A percentile compares a stretch with the other conserved stretches of the same genome.
These are phyloP conservation scores for Sminthurides aquaticus DNA, from an alignment of 2,888 invertebrate genomes.

Conservation along the genomic window DNA sequence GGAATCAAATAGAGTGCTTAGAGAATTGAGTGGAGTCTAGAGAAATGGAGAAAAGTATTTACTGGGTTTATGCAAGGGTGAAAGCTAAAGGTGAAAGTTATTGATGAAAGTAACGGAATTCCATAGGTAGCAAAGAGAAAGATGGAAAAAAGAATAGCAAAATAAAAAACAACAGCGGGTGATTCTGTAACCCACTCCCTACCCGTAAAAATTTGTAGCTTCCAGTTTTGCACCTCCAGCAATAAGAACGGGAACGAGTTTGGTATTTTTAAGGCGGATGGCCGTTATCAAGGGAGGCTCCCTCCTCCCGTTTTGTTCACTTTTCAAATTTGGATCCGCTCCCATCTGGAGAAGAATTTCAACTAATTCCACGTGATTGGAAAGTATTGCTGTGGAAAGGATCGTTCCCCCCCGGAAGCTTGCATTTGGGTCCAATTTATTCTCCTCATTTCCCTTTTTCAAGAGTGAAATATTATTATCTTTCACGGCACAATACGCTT, in stretches of 20 bases:
- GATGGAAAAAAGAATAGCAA: not conserved
- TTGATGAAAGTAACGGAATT: constrained; percentile 1
- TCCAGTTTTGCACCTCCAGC: constrained; percentile 28
- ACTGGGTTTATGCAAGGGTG: too few species aligned
- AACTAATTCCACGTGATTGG: constrained; percentile 24
- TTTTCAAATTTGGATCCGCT: constrained; percentile 36
- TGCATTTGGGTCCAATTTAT: constrained; percentile 26
- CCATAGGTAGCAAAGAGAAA: not conserved
- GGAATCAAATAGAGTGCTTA: too few species aligned
- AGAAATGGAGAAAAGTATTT: too few species aligned
- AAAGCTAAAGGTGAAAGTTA: not conserved
- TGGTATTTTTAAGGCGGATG: constrained; percentile 28
- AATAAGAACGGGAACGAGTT: constrained; percentile 30
- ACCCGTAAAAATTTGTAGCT: constrained; percentile 40
- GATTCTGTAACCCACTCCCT: constrained; percentile 15
- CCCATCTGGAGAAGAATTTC: constrained; percentile 31
- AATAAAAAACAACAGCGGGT: not conserved
- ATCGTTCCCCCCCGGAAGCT: constrained; percentile 35
- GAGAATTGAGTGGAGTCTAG: too few species aligned
- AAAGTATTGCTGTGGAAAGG: constrained; percentile 33
- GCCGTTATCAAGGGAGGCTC: constrained; percentile 41
- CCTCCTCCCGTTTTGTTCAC: constrained; percentile 37
- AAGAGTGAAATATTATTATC: constrained; percentile 21
- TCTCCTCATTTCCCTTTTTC: constrained; percentile 7
- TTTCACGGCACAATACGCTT: constrained; percentile 31